These are phyloP conservation scores for Psittacula derbiana DNA, from an alignment of 2,797 vertebrate species.

Conservation along the genomic window DNA sequence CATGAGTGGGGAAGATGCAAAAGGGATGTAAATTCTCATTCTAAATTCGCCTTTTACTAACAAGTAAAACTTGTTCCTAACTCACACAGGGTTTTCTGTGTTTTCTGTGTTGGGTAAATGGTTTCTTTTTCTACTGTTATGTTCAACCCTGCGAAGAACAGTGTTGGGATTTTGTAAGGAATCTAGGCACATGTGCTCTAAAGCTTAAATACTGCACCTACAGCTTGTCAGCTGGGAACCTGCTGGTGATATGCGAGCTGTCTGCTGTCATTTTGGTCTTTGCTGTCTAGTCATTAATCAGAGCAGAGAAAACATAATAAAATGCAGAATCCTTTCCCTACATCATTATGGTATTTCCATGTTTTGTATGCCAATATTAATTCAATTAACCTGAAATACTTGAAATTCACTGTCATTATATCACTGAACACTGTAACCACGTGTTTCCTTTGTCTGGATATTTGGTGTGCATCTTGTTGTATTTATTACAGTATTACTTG, in stretches of 20 bases:
- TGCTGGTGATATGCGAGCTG: not conserved
- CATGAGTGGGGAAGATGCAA: not conserved
- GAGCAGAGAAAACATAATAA: not conserved
- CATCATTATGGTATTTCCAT: not conserved
- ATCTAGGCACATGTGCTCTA: not conserved
- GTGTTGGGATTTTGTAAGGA: not conserved
- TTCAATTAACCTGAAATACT: not conserved
- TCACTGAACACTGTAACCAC: not conserved
- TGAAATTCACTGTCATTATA: constrained; percentile 32
- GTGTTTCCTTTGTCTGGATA: not conserved
- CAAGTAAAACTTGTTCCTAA: not conserved
- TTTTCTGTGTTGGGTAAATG: not conserved
- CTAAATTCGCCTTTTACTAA: not conserved
- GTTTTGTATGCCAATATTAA: not conserved
- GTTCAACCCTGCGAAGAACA: not conserved
- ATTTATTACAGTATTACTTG: constrained; percentile 34
- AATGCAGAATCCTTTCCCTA: not conserved
- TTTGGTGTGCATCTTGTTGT: not conserved
- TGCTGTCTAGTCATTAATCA: not conserved
- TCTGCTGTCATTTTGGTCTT: not conserved
- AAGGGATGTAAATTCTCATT: not conserved
- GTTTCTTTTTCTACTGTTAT: not conserved
- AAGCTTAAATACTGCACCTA: not conserved
- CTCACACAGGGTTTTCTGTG: not conserved
- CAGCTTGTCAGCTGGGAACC: not conserved